Evolutionary conservation across 64 coral and sea anemone species (phyloP).

Genomic region (Platygyra sinensis): DNA sequence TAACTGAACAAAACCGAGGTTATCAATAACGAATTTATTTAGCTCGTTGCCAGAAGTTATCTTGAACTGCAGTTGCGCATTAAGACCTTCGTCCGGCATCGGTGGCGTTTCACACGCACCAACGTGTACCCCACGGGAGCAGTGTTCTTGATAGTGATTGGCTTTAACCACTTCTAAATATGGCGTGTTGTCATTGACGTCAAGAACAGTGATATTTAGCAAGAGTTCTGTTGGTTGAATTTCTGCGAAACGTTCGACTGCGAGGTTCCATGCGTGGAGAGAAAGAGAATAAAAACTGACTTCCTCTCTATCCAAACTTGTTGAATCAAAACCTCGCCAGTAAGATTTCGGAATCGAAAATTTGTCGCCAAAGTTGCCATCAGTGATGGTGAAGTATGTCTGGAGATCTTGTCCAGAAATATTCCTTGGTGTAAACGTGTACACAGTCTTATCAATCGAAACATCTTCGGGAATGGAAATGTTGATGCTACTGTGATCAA

Average conservation of each 20-base stretch:
- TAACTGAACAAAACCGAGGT: slow-evolving; percentile 17
- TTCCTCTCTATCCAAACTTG: slow-evolving; percentile 44
- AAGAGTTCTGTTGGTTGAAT: slow-evolving; percentile 31
- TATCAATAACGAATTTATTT: slow-evolving; percentile 19
- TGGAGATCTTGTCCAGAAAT: slow-evolving; percentile 29
- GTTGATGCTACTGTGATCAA: neutral
- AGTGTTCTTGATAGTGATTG: slow-evolving; percentile 50
- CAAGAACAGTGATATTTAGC: slow-evolving; percentile 57
- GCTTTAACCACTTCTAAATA: slow-evolving; percentile 8
- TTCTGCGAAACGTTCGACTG: neutral
- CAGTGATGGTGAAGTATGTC: slow-evolving; percentile 26
- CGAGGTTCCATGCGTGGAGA: slow-evolving; percentile 23
- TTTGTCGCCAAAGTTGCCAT: slow-evolving; percentile 13
- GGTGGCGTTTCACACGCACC: slow-evolving; percentile 34
- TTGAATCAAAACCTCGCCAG: slow-evolving; percentile 42
- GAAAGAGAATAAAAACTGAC: slow-evolving; percentile 25
- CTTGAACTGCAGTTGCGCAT: slow-evolving; percentile 43
- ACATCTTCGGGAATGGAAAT: slow-evolving; percentile 24
- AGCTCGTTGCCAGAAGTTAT: slow-evolving; percentile 38
- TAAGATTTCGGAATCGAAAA: slow-evolving; percentile 46
- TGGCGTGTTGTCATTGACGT: slow-evolving; percentile 64
- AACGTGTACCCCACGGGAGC: slow-evolving; percentile 29
- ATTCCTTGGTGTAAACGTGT: slow-evolving; percentile 24
- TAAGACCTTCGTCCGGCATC: slow-evolving; percentile 49
- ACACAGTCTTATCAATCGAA: neutral